A percentile compares a stretch with the other conserved stretches of the same genome.
Evolutionary conservation across 2,888 invertebrate genomes (phyloP).

Genomic region (Agriopis marginaria): DNA sequence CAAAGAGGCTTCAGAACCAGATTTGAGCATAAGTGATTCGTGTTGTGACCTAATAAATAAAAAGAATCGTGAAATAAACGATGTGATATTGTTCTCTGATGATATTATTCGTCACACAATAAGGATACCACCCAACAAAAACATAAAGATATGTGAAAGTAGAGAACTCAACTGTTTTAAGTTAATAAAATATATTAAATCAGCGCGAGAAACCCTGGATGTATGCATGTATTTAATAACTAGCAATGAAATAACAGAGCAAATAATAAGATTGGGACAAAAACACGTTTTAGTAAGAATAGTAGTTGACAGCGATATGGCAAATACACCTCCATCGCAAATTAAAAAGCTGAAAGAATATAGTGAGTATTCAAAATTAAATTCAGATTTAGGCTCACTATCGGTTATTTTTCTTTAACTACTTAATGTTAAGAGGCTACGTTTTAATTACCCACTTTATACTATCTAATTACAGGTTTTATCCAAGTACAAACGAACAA

Average conservation of each 20-base stretch:
- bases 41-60: constrained; percentile 66
- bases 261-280: constrained; percentile 79
- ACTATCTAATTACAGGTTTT: constrained; percentile 66
- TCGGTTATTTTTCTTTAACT: neutral
- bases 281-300: constrained; percentile 80
- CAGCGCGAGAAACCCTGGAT: constrained; percentile 80
- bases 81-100: constrained; percentile 81
- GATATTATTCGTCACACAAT: constrained; percentile 72
- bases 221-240: constrained; percentile 84
- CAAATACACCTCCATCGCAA: constrained; percentile 79
- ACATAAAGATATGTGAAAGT: constrained; percentile 75
- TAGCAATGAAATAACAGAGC: constrained; percentile 79
- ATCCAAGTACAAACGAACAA: constrained; percentile 80
- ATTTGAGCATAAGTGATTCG: constrained; percentile 59
- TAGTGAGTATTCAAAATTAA: constrained; percentile 64
- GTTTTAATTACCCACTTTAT: neutral
- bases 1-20: constrained; percentile 53
- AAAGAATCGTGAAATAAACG: constrained; percentile 79
- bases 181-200: constrained; percentile 79
- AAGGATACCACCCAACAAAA: constrained; percentile 71
- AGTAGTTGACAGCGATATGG: constrained; percentile 82
- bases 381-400: neutral
- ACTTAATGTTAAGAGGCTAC: neutral
- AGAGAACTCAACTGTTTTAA: constrained; percentile 80
- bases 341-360: constrained; percentile 78